Conservation (phyloP, 2,888 invertebrate genomes). For the Scaptomyza tumidula region DNA sequence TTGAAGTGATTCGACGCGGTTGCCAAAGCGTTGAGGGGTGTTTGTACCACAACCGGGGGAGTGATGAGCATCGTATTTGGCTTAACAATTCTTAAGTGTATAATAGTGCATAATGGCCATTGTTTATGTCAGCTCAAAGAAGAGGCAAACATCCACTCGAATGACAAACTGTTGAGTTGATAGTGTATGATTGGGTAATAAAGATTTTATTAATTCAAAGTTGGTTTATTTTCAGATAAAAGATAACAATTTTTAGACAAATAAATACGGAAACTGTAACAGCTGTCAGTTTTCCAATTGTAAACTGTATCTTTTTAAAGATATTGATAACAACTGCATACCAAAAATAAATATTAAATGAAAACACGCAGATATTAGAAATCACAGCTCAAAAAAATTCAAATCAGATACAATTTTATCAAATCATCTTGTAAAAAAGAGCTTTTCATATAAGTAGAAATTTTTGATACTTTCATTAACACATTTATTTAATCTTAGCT, state of each 20-base stretch:
- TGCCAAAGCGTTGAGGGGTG: slow-evolving; percentile 27
- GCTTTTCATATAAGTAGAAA: too few relatives aligned
- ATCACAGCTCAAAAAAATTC: too few relatives aligned
- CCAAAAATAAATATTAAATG: background rate
- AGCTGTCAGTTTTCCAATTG: slow-evolving; percentile 15
- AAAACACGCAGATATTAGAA: background rate
- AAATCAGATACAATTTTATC: too few relatives aligned
- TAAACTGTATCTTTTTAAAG: background rate
- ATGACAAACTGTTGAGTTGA: slow-evolving; percentile 25
- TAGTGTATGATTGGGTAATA: slow-evolving; percentile 5
- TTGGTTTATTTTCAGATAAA: slow-evolving; percentile 18
- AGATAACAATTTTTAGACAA: slow-evolving; percentile 9
- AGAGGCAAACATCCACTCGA: slow-evolving; percentile 9
- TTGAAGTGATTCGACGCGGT: slow-evolving; percentile 78
- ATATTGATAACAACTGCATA: background rate
- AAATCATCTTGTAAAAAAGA: too few relatives aligned
- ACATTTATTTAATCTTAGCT: too few relatives aligned
- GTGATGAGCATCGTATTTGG: slow-evolving; percentile 49
- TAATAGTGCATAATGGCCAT: slow-evolving; percentile 64
- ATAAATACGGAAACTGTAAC: slow-evolving; percentile 7
- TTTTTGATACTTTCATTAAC: too few relatives aligned
- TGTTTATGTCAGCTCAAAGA: slow-evolving; percentile 46
- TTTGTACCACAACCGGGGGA: background rate
- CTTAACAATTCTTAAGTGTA: slow-evolving; percentile 55
- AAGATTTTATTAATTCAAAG: slow-evolving; percentile 5